Conservation (phyloP, 1,140 invertebrate species). For the Pseudomyrmex pallidus region DNA sequence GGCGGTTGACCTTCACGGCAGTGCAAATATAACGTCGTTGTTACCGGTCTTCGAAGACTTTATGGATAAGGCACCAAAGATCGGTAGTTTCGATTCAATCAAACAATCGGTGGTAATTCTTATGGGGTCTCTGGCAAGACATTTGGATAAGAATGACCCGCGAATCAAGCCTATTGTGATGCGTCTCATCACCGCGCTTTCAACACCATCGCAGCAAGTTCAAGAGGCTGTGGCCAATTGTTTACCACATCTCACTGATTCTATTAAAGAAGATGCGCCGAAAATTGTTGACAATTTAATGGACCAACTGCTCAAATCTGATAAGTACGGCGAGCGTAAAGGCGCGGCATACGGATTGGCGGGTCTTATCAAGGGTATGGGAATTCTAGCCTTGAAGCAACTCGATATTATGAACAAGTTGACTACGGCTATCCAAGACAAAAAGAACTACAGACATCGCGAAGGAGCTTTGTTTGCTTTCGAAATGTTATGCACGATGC, state of each 20-base stretch:
- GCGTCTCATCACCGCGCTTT: slow-evolving; percentile 95
- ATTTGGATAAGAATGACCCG: slow-evolving; percentile 96
- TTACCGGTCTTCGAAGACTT: slow-evolving; percentile 96
- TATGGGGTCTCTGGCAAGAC: slow-evolving; percentile 97
- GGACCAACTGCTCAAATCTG: slow-evolving; percentile 94
- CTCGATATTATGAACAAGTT: slow-evolving; percentile 97
- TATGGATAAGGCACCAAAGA: slow-evolving; percentile 95
- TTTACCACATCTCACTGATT: slow-evolving; percentile 96
- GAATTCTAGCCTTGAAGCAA: slow-evolving; percentile 97
- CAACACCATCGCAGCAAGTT: slow-evolving; percentile 98
- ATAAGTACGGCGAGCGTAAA: slow-evolving; percentile 98
- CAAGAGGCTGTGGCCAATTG: slow-evolving; percentile 99
- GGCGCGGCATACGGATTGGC: slow-evolving; percentile 96
- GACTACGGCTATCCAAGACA: slow-evolving; percentile 97
- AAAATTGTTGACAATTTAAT: slow-evolving; percentile 95
- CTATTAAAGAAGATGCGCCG: slow-evolving; percentile 95
- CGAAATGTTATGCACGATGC: slow-evolving; percentile 97
- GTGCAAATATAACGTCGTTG: slow-evolving; percentile 88
- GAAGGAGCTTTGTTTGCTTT: slow-evolving; percentile 99
- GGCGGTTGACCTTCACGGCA: slow-evolving; percentile 96
- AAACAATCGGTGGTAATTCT: slow-evolving; percentile 98
- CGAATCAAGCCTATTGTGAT: slow-evolving; percentile 96
- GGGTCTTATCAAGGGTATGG: slow-evolving; percentile 97
- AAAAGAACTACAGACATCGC: slow-evolving; percentile 96
- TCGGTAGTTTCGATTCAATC: slow-evolving; percentile 95